Base-by-base conservation (phyloP, 2,888 invertebrate species). In the Drosophila bunnanda region DNA sequence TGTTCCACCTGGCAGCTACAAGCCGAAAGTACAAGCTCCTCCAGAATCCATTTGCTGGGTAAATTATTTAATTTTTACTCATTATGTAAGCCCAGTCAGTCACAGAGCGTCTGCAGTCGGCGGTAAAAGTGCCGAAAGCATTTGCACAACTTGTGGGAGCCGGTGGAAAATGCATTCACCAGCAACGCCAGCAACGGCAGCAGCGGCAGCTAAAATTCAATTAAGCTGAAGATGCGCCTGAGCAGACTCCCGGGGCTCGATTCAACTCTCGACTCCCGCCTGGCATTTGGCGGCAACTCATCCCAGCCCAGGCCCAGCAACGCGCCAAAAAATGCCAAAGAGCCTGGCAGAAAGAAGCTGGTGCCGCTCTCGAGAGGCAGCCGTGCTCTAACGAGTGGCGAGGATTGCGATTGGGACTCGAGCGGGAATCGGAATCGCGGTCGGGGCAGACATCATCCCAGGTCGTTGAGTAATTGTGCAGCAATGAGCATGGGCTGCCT, bases 91-190 rank as follows among this genome's bases (percentile, higher is more conserved):
- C 68, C 17, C 39, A 44, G 54, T 55, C 25, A 50, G 32, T 20
- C 50, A 32, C 32, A 22, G 34, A 28, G 58, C 36, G 56, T 75
- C 34, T 39, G 58, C 36, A 48, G 72, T 20, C 25, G 46, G 44
- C 53, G 68, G 88, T 83, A 83, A 83, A 82, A 83, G 83, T 83
- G 83, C 83, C 83, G 88, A 89, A 83, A 89, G 83, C 83, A 76
- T 82, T 89, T 88, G 88, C 88, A 88, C 88, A 83, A 82, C 89
- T 82, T 84, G 89, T 84, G 89, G 83, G 83, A 89, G 89, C 82
- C 86, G 62, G 68, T 76, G 82, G 76, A 71, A 82, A 84, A 84
- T 89, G 89, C 89, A 82, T 82, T 82, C 88, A 87, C 25, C 53
- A 48, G 20, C 59, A 79, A 28, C 68, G 41, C 46, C 58, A 28